Evolutionary conservation across 1,140 invertebrate species (phyloP).

Genomic region (Brachionus paranguensis): DNA sequence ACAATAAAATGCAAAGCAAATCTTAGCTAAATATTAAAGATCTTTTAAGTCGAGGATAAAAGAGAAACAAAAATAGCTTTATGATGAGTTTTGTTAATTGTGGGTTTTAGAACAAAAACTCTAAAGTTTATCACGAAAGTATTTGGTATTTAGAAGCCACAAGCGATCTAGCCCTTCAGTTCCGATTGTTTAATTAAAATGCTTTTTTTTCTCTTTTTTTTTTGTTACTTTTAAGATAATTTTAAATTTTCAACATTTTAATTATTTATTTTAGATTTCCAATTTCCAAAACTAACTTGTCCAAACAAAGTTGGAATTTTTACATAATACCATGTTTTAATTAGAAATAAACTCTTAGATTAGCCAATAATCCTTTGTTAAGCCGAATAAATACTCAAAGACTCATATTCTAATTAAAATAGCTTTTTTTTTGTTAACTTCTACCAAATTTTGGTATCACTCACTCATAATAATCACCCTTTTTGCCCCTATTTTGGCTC

Average conservation of each 20-base stretch:
- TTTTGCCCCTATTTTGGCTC: too few species aligned
- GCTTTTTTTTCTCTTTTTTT: neutral
- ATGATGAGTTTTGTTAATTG: neutral
- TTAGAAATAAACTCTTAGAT: neutral
- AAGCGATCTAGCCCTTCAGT: neutral
- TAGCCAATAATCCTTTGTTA: neutral
- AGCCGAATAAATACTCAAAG: neutral
- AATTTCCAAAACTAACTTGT: neutral
- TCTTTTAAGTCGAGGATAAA: neutral
- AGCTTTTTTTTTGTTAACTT: neutral
- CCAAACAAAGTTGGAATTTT: neutral
- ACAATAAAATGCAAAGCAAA: constrained; percentile 19
- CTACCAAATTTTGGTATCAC: too few species aligned
- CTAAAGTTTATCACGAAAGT: constrained; percentile 36
- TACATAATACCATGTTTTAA: neutral
- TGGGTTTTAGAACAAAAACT: neutral
- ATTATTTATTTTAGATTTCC: neutral
- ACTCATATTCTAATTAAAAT: neutral
- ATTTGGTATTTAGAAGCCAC: constrained; percentile 7
- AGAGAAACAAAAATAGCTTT: neutral
- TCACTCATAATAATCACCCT: too few species aligned
- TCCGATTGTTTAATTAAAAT: neutral
- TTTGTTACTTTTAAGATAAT: neutral
- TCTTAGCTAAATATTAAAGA: constrained; percentile 26
- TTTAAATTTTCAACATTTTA: neutral